Evolutionary conservation across 2,113 vertebrate species (phyloP).

Genomic region (Cyanoderma ruficeps): DNA sequence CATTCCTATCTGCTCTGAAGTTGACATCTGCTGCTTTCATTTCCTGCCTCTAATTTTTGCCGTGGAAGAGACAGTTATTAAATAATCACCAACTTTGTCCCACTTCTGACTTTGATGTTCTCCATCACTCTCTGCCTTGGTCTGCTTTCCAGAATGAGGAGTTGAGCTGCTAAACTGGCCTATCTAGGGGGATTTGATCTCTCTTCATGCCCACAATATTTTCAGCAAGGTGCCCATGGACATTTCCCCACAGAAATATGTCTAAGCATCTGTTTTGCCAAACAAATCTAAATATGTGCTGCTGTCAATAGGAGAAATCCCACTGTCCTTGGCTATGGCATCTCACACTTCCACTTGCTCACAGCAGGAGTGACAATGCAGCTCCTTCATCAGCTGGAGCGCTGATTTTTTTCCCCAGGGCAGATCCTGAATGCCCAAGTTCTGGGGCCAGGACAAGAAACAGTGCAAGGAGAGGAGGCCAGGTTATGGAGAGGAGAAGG

Average conservation of each 20-base stretch:
- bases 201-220: neutral
- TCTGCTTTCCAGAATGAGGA: neutral
- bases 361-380: neutral
- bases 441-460: neutral
- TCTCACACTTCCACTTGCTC: neutral
- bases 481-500: neutral
- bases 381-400: neutral
- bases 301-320: neutral
- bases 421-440: neutral
- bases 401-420: neutral
- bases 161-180: neutral
- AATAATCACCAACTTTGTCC: neutral
- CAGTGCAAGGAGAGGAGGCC: neutral
- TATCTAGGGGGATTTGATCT: neutral
- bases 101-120: neutral
- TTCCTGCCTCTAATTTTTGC: slow-evolving; percentile 11
- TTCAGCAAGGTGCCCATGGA: neutral
- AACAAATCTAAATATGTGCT: neutral
- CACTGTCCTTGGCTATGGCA: neutral
- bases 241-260: neutral
- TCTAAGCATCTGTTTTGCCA: neutral
- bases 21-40: slow-evolving; percentile 20
- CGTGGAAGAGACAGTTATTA: neutral
- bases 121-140: neutral
- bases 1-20: neutral